These are phyloP conservation scores for Alethe diademata DNA, from an alignment of 2,113 vertebrate genomes.

Conservation along the genomic window DNA sequence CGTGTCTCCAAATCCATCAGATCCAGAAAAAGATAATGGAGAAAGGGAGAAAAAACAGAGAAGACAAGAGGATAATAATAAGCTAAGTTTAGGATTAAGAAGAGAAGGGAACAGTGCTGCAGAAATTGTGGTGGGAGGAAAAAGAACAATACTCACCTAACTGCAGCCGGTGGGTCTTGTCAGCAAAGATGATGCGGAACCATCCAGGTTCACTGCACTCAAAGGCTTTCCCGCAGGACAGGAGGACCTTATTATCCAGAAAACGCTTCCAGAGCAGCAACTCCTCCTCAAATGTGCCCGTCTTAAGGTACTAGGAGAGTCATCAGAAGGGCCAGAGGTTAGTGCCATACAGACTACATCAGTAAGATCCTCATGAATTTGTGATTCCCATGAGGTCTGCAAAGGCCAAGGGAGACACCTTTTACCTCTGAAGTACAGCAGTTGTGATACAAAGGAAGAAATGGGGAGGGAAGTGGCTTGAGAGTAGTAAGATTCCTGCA, in stretches of 20 bases:
- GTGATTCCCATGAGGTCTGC: background rate
- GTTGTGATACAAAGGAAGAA: slow-evolving; percentile 15
- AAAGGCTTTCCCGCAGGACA: slow-evolving; percentile 87
- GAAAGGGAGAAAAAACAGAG: background rate
- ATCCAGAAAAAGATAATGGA: background rate
- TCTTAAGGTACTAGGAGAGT: slow-evolving; percentile 80
- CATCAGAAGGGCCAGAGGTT: slow-evolving; percentile 18
- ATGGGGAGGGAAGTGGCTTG: slow-evolving; percentile 15
- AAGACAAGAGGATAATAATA: background rate
- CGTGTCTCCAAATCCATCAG: background rate
- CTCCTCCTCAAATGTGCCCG: slow-evolving; percentile 87
- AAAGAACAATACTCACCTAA: slow-evolving; percentile 77
- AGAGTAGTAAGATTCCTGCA: slow-evolving; percentile 13
- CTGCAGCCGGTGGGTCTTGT: slow-evolving; percentile 77
- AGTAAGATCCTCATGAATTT: background rate
- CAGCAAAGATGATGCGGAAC: slow-evolving; percentile 92
- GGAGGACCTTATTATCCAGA: slow-evolving; percentile 86
- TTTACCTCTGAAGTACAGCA: slow-evolving; percentile 33
- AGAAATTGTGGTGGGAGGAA: background rate
- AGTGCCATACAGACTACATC: background rate
- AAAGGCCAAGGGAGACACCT: slow-evolving; percentile 24
- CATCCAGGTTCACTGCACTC: slow-evolving; percentile 88
- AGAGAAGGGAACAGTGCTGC: background rate
- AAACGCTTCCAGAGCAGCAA: slow-evolving; percentile 83
- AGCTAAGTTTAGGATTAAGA: background rate